These are phyloP conservation scores for Tokudaia tokunoshimensis DNA, from an alignment of 2,797 vertebrate species.

Conservation along the genomic window DNA sequence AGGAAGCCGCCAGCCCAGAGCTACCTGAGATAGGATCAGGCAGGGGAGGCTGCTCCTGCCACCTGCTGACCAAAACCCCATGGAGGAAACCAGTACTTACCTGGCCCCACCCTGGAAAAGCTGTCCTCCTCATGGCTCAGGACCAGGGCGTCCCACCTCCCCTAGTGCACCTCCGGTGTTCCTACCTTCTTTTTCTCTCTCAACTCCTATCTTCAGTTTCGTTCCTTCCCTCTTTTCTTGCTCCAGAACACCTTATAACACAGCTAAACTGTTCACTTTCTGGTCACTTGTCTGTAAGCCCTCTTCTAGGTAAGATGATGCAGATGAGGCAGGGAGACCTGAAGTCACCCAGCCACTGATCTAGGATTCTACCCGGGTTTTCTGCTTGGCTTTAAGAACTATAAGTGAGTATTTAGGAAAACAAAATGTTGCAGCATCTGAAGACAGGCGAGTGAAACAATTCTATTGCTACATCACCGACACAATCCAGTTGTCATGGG, in stretches of 20 bases:
- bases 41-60: conserved; percentile 39
- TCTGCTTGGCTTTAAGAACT: not conserved
- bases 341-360: not conserved
- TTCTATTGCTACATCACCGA: not conserved
- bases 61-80: conserved; percentile 58
- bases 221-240: not conserved
- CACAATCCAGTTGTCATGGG: not conserved
- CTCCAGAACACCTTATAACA: not conserved
- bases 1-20: conserved; percentile 13
- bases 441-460: not conserved
- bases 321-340: not conserved
- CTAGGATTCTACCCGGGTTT: not conserved
- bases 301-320: not conserved
- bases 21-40: conserved; percentile 58
- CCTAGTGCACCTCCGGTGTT: not conserved
- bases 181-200: not conserved
- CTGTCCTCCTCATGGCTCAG: not conserved
- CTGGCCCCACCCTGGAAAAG: not conserved
- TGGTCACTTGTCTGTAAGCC: not conserved
- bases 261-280: not conserved
- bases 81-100: conserved; percentile 73
- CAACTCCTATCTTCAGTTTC: not conserved
- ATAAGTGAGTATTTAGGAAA: not conserved
- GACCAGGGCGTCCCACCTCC: not conserved
- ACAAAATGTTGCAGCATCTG: not conserved